Evolutionary conservation across 2,888 invertebrate genomes (phyloP).

Genomic region (Cetonia aurata): DNA sequence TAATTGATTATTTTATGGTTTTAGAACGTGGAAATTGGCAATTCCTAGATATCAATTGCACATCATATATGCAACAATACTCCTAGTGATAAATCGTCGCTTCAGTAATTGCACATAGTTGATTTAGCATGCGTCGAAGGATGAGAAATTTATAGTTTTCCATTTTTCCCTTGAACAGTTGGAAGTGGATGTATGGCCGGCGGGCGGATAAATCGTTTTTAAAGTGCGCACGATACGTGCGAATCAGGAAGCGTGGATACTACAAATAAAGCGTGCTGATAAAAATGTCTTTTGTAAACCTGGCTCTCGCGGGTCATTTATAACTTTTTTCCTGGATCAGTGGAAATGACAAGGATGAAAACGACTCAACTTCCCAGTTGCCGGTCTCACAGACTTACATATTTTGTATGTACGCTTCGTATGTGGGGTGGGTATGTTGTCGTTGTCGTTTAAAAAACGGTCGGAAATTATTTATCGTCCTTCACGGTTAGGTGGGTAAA

Average conservation of each 20-base stretch:
- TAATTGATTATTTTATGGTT: slow-evolving; percentile 27
- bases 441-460: slow-evolving; percentile 4
- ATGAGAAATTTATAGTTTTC: slow-evolving; percentile 6
- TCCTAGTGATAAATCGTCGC: slow-evolving; percentile 1
- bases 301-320: slow-evolving; percentile 29
- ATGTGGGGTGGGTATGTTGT: slow-evolving; percentile 1
- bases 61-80: slow-evolving; percentile 12
- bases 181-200: not conserved
- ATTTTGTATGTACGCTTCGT: not conserved
- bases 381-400: not conserved
- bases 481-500: not conserved
- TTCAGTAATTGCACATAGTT: slow-evolving; percentile 1
- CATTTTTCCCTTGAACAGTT: slow-evolving; percentile 2
- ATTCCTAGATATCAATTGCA: slow-evolving; percentile 12
- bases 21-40: slow-evolving; percentile 22
- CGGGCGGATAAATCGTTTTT: slow-evolving; percentile 3
- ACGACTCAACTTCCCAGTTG: slow-evolving; percentile 22
- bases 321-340: slow-evolving; percentile 28
- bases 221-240: slow-evolving; percentile 8
- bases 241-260: slow-evolving; percentile 16
- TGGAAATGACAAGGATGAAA: slow-evolving; percentile 32
- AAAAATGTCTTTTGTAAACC: slow-evolving; percentile 34
- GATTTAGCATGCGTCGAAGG: slow-evolving; percentile 1
- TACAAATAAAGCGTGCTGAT: slow-evolving; percentile 32
- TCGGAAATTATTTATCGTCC: slow-evolving; percentile 3